Percentiles rank a stretch among this genome's conserved stretches.
These are phyloP conservation scores for Resseliella maxima DNA, from an alignment of 2,888 invertebrate genomes.

Conservation along the genomic window DNA sequence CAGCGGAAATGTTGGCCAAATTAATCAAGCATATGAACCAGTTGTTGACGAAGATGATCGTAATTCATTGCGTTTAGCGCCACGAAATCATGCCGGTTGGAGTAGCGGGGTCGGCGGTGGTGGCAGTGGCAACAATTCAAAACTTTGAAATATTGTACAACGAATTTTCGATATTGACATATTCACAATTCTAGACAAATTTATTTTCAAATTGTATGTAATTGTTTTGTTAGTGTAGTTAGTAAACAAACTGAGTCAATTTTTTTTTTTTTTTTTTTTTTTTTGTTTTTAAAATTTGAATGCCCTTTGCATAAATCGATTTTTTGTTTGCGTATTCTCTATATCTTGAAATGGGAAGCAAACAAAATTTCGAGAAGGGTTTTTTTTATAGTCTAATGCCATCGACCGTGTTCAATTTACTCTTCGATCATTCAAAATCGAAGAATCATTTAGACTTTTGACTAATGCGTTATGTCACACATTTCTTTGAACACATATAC, in stretches of 20 bases:
- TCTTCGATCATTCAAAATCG: background rate
- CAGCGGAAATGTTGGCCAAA: conserved; percentile 74
- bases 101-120: conserved; percentile 65
- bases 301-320: background rate
- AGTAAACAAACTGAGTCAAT: conserved; percentile 48
- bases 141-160: conserved; percentile 17
- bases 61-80: conserved; percentile 80
- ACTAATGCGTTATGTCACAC: background rate
- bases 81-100: conserved; percentile 76
- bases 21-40: conserved; percentile 82
- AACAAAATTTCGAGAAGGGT: background rate
- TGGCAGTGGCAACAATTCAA: conserved; percentile 64
- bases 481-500: background rate
- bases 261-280: too few relatives aligned
- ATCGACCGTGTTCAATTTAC: conserved; percentile 26
- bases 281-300: too few relatives aligned
- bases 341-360: background rate
- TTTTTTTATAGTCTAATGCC: conserved; percentile 31
- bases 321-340: background rate
- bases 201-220: conserved; percentile 31
- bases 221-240: conserved; percentile 4
- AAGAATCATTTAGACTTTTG: background rate
- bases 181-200: background rate
- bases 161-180: background rate
- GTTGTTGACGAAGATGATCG: conserved; percentile 76